Base-by-base conservation (phyloP, 2,888 invertebrate species). In the Conus canariensis region DNA sequence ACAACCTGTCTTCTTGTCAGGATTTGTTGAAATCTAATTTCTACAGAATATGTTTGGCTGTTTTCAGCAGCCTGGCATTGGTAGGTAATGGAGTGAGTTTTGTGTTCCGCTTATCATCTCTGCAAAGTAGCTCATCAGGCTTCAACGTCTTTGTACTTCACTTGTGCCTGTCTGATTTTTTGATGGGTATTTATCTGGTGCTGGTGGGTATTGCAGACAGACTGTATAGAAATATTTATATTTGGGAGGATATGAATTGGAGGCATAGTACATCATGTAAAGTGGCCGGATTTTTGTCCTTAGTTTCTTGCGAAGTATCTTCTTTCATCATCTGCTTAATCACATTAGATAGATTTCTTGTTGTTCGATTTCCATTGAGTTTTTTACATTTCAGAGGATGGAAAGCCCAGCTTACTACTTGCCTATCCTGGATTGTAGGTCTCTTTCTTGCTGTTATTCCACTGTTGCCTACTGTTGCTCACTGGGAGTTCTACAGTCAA, bases 271-370 rank as follows among this genome's bases (percentile, higher is more conserved):
- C 56, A 7, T 85, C 87, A 10, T 94, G 94, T 88, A 90, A 92
- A 58, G 8, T 93, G 85, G 93, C 94, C 9, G 94, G 94, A 12
- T 88, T 92, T 30, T 67, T 94, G 25, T 91, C 93, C 0, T 91
- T 92, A 3, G 25, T 94, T 45, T 97, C 97, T 90, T 97, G 97
- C 91, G 97, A 97, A 94, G 97, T 97, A 6, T 97, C 97, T 0
- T 97, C 22, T 9, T 70, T 87, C 58, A 22, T 70, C 10, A 74
- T 87, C 70, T 97, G 97, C 0, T 93, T 97, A 91, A 97, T 97
- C 90, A 97, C 97, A 1, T 97, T 97, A 96, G 97, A 97, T 45
- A 45, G 77, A 6, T 14, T 80, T 25, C 60, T 85, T 4, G 85
- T 85, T 59, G n/a, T 85, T 6, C 60, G 85, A 10, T 85, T 85